Base-by-base conservation (phyloP, 37 sponge, comb jelly and placozoan genomes). In the Spongilla lacustris region DNA sequence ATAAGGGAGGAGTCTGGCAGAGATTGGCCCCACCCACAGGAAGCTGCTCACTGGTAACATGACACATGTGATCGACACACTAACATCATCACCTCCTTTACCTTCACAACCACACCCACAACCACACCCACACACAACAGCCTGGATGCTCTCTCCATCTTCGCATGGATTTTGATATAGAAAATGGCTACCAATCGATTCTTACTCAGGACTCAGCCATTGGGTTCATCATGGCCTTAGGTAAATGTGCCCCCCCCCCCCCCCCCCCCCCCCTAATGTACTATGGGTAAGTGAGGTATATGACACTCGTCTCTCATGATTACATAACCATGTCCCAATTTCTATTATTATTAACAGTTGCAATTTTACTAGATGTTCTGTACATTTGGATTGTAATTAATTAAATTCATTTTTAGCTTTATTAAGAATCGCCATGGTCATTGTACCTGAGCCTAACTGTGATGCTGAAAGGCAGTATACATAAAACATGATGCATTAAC, bases 1-100 rank as follows among this genome's bases (percentile, higher is more conserved):
- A 96, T 75, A 96, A 96, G 75, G 97, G 97, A 36, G 95, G 91
- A 37, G 68, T 36, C 37, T 96, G 97, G 97, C 33, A 30, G 49
- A 31, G 73, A 9, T 71, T 96, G 5, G 76, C 83, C 41, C 84
- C 97, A 5, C 97, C 97, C 14, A 36, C 84, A 19, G 81, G 76
- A 12, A 79, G 58, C 21, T 58, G 58, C 21, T 58, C 58, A 32
- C 14, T 75, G 19, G 81, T 75, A 24, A 73, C 19, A 14, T 17
- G 1, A 17, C 19, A 8, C 1, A 58, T 1, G 4, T 17, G 1
- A 17, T 58, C 19, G 11, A 14, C 58, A 58, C 58, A 1, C 4
- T 41, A 41, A 41, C 41, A 41, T 41, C 41, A 3, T 41, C 41
- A 3, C 41, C 41, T 41, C 41, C 41, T 41, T 6, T 23, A 33